Conservation (phyloP, 2,797 vertebrate genomes). For the Leptodactylus fallax region DNA sequence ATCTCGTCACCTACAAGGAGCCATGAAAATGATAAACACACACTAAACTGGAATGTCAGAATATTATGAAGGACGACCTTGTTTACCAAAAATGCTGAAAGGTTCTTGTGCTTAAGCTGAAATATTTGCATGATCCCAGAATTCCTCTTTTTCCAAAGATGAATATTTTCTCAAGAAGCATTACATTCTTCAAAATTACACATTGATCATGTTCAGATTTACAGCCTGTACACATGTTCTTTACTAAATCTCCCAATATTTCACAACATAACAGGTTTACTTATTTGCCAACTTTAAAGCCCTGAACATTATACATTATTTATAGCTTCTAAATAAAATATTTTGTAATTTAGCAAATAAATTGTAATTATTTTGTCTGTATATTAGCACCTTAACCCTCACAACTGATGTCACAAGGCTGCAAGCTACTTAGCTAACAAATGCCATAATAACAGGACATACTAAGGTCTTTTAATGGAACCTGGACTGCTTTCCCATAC, state of each 20-base stretch:
- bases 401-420: too few relatives aligned
- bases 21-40: constrained; percentile 29
- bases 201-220: constrained; percentile 18
- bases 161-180: constrained; percentile 16
- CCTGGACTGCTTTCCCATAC: too few relatives aligned
- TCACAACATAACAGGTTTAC: not conserved
- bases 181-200: constrained; percentile 26
- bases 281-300: not conserved
- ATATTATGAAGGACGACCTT: not conserved
- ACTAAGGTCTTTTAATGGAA: too few relatives aligned
- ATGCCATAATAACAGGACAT: too few relatives aligned
- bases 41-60: constrained; percentile 14
- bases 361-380: too few relatives aligned
- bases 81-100: not conserved
- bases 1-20: constrained; percentile 3
- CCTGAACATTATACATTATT: not conserved
- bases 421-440: too few relatives aligned
- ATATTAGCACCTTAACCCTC: too few relatives aligned
- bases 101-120: not conserved
- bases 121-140: constrained; percentile 9
- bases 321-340: not conserved
- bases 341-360: too few relatives aligned
- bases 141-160: constrained; percentile 41
- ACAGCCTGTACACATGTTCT: constrained; percentile 4
- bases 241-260: not conserved